Percentiles rank a stretch among this genome's conserved stretches.
These are phyloP conservation scores for Octodon degus DNA, from an alignment of 2,113 vertebrate genomes.

Conservation along the genomic window DNA sequence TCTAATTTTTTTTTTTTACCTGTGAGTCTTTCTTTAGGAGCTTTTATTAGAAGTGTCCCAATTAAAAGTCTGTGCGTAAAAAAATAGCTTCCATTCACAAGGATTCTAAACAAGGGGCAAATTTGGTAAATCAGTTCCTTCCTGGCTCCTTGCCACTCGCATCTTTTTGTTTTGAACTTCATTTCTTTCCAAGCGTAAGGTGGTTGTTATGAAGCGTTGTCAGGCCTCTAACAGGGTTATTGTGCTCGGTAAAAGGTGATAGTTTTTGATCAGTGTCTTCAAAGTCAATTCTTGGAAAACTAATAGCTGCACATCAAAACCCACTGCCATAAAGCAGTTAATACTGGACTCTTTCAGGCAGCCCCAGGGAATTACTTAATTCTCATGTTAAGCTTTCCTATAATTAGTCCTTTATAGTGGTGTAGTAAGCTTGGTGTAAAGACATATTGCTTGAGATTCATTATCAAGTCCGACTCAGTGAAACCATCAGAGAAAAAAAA, in stretches of 20 bases:
- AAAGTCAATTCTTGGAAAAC: slow-evolving; percentile 82
- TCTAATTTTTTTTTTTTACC: background rate
- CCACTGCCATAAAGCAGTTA: slow-evolving; percentile 74
- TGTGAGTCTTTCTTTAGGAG: slow-evolving; percentile 34
- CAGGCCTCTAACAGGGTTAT: slow-evolving; percentile 79
- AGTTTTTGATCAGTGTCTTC: slow-evolving; percentile 84
- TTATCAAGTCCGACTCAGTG: slow-evolving; percentile 51
- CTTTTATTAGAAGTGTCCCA: slow-evolving; percentile 74
- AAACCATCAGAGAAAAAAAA: slow-evolving; percentile 55
- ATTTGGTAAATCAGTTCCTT: slow-evolving; percentile 74
- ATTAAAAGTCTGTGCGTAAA: slow-evolving; percentile 78
- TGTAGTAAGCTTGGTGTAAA: slow-evolving; percentile 33
- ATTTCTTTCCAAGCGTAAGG: slow-evolving; percentile 80
- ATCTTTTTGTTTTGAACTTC: slow-evolving; percentile 80
- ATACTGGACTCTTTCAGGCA: slow-evolving; percentile 70
- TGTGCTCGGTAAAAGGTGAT: slow-evolving; percentile 77
- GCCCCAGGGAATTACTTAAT: slow-evolving; percentile 72
- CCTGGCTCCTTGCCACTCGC: slow-evolving; percentile 74
- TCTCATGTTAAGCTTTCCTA: slow-evolving; percentile 41
- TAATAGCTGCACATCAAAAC: slow-evolving; percentile 84
- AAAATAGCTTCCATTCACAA: slow-evolving; percentile 76
- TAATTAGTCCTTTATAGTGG: slow-evolving; percentile 71
- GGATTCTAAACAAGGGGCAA: slow-evolving; percentile 74
- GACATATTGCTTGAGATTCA: slow-evolving; percentile 58
- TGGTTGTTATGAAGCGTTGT: slow-evolving; percentile 80